A percentile compares a stretch with the other conserved stretches of the same genome.
phyloP scores from a whole-genome alignment of 2,888 invertebrate species.

The Geophilus truncorum region DNA sequence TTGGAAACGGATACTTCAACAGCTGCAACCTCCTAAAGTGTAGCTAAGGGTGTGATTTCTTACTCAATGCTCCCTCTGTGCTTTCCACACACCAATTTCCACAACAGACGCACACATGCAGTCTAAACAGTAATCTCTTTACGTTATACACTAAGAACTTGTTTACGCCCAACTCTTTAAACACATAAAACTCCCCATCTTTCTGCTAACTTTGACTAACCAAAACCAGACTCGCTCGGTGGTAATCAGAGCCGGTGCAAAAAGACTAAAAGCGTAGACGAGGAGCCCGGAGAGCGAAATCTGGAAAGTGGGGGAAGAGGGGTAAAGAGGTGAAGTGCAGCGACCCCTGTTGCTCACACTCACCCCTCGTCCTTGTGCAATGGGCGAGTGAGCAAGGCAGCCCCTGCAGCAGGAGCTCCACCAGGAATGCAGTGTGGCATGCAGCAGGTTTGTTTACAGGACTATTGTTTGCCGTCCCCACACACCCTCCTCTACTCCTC shows the following conservation, averaged over 20 bases:
- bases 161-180: background rate
- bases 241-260: background rate
- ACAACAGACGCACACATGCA: background rate
- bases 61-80: background rate
- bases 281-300: background rate
- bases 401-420: slow-evolving; percentile 10
- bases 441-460: slow-evolving; percentile 5
- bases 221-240: background rate
- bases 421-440: slow-evolving; percentile 10
- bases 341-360: background rate
- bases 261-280: background rate
- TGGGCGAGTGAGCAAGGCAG: background rate
- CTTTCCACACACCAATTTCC: background rate
- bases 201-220: background rate
- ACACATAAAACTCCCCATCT: background rate
- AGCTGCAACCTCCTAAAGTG: slow-evolving; percentile 1
- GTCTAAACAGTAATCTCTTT: slow-evolving; percentile 2
- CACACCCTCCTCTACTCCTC: background rate
- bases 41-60: slow-evolving; percentile 10
- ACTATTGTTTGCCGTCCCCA: background rate
- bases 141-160: background rate
- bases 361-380: background rate
- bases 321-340: slow-evolving; percentile 10
- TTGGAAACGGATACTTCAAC: background rate
- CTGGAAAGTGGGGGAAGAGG: background rate